These are phyloP conservation scores for Sebastes fasciatus DNA, from an alignment of 2,113 vertebrate genomes.

Conservation along the genomic window DNA sequence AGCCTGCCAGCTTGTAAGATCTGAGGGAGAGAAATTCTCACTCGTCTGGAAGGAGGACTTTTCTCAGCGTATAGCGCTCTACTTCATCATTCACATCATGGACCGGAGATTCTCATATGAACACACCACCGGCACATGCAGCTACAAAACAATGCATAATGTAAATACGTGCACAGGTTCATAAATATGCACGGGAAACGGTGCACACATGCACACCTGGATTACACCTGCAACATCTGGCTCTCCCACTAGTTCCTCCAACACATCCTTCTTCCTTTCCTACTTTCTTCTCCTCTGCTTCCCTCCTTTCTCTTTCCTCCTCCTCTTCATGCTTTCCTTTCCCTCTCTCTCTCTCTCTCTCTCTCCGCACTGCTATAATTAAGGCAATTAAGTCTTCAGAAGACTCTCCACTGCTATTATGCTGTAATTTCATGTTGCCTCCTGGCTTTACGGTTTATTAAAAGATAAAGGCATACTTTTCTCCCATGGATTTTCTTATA, in stretches of 20 bases:
- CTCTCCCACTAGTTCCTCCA: background rate
- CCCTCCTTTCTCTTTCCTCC: constrained; percentile 22
- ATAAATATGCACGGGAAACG: background rate
- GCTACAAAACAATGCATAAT: background rate
- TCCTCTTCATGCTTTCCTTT: constrained; percentile 19
- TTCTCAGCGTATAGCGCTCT: constrained; percentile 16
- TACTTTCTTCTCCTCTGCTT: constrained; percentile 34
- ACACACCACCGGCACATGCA: background rate
- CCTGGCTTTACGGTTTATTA: constrained; percentile 86
- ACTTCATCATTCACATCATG: background rate
- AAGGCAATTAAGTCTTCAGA: constrained; percentile 87
- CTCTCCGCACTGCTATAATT: constrained; percentile 82
- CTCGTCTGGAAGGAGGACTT: constrained; percentile 58
- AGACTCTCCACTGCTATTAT: constrained; percentile 83
- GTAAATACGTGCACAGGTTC: background rate
- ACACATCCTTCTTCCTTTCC: constrained; percentile 11
- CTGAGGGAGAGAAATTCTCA: constrained; percentile 57
- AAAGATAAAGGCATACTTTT: constrained; percentile 87
- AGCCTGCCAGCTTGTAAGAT: constrained; percentile 72
- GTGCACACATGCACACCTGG: constrained; percentile 29
- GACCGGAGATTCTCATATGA: background rate
- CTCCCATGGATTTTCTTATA: constrained; percentile 81
- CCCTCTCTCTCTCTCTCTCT: constrained; percentile 40
- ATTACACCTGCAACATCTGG: constrained; percentile 62
- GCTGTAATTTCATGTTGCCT: constrained; percentile 86